Conservation (phyloP, 1,140 invertebrate species). For the Drosophila nebulosa region DNA sequence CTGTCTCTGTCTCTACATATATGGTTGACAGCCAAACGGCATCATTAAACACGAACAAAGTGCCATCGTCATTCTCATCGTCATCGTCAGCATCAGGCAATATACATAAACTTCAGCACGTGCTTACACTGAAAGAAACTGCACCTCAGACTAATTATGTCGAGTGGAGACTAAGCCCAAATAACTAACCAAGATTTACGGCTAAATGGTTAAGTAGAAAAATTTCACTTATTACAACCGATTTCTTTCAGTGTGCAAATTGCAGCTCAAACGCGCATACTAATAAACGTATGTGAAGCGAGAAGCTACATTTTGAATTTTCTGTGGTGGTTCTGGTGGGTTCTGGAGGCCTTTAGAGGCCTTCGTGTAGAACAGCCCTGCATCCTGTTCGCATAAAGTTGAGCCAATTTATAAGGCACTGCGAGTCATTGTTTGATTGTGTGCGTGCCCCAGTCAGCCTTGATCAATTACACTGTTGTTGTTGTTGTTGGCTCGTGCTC, state of each 20-base stretch:
- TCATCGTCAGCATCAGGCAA: constrained; percentile 36
- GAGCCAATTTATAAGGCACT: constrained; percentile 58
- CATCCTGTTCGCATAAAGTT: constrained; percentile 22
- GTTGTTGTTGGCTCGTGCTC: constrained; percentile 13
- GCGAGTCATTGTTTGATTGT: constrained; percentile 69
- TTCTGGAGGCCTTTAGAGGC: constrained; percentile 4
- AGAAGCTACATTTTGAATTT: constrained; percentile 33
- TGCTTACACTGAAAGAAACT: constrained; percentile 53
- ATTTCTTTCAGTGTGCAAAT: constrained; percentile 10
- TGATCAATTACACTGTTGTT: constrained; percentile 66
- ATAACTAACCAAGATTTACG: no score
- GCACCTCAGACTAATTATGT: neutral
- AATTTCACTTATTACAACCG: neutral
- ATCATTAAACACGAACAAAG: constrained; percentile 78
- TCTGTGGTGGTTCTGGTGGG: constrained; percentile 37
- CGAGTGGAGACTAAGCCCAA: no score
- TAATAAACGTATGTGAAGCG: neutral
- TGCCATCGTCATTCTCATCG: constrained; percentile 55
- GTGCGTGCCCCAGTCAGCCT: constrained; percentile 56
- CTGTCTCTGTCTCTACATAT: neutral
- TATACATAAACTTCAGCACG: constrained; percentile 65
- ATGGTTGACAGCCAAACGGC: constrained; percentile 63
- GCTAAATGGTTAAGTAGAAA: no score
- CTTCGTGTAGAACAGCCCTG: neutral
- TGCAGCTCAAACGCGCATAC: constrained; percentile 26